phyloP scores from a whole-genome alignment of 2,888 invertebrate genomes.

The Amaurobius ferox region DNA sequence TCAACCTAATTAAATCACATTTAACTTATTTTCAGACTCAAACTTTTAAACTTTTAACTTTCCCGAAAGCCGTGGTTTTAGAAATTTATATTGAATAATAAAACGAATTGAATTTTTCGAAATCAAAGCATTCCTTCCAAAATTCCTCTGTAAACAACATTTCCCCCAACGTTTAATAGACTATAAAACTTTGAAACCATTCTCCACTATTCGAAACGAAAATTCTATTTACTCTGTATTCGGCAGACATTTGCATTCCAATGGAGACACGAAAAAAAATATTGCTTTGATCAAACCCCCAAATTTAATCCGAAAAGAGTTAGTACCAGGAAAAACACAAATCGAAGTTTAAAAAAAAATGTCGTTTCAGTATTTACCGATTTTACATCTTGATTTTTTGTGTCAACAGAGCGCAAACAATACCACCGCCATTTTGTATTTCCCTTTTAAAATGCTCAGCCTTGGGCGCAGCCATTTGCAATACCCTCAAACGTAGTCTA shows the following conservation, averaged over 20 bases:
- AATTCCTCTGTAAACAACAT: slow-evolving; percentile 41
- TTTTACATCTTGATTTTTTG: slow-evolving; percentile 42
- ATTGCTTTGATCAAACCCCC: slow-evolving; percentile 40
- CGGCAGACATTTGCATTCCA: slow-evolving; percentile 51
- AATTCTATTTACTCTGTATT: slow-evolving; percentile 41
- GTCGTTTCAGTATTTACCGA: background rate
- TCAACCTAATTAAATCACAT: too few relatives aligned
- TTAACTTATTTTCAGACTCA: too few relatives aligned
- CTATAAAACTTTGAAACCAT: slow-evolving; percentile 31
- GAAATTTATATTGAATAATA: too few relatives aligned
- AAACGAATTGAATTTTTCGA: background rate
- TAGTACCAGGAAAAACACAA: slow-evolving; percentile 11
- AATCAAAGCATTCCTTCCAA: background rate
- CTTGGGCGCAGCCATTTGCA: slow-evolving; percentile 43
- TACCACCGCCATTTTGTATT: slow-evolving; percentile 49
- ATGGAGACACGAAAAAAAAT: slow-evolving; percentile 15
- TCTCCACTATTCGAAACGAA: slow-evolving; percentile 34
- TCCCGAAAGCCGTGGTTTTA: too few relatives aligned
- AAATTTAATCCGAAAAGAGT: slow-evolving; percentile 64
- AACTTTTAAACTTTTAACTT: too few relatives aligned
- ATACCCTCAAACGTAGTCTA: slow-evolving; percentile 46
- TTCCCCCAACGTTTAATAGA: slow-evolving; percentile 10
- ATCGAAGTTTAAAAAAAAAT: background rate
- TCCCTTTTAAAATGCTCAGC: slow-evolving; percentile 26
- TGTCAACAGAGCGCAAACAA: slow-evolving; percentile 59